phyloP scores from a whole-genome alignment of 2,113 vertebrate species.

The Cebidichthys violaceus region DNA sequence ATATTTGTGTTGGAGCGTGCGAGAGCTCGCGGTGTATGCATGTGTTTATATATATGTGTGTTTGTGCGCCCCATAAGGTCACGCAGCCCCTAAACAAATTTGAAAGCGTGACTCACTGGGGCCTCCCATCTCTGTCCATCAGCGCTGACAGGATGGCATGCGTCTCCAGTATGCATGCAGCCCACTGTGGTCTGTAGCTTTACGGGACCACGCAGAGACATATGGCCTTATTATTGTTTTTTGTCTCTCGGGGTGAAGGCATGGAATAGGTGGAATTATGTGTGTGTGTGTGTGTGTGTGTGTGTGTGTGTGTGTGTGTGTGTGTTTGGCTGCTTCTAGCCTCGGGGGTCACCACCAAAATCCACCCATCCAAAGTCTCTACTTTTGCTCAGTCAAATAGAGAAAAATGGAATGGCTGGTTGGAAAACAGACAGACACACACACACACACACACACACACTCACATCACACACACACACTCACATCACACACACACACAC shows the following conservation, averaged over 20 bases:
- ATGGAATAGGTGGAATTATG: constrained; percentile 59
- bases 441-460: constrained; percentile 20
- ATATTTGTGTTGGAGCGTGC: constrained; percentile 40
- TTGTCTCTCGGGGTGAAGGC: constrained; percentile 48
- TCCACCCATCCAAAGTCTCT: constrained; percentile 52
- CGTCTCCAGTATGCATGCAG: constrained; percentile 55
- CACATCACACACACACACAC: constrained; percentile 21
- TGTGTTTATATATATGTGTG: constrained; percentile 21
- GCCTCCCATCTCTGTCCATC: constrained; percentile 69
- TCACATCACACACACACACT: constrained; percentile 25
- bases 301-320: constrained; percentile 17
- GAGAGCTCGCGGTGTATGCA: background rate
- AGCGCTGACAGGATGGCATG: constrained; percentile 59
- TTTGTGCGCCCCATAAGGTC: constrained; percentile 50
- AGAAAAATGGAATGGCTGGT: constrained; percentile 51
- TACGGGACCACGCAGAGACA: constrained; percentile 52
- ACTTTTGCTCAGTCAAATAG: constrained; percentile 42
- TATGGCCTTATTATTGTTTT: constrained; percentile 69
- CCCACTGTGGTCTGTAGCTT: constrained; percentile 60
- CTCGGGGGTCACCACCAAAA: constrained; percentile 50
- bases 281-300: constrained; percentile 22
- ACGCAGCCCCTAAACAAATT: constrained; percentile 63
- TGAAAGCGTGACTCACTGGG: constrained; percentile 59
- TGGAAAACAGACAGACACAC: constrained; percentile 24
- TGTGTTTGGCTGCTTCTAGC: background rate